These are phyloP conservation scores for Phaedon cochleariae DNA, from an alignment of 2,888 invertebrate genomes.

Conservation along the genomic window DNA sequence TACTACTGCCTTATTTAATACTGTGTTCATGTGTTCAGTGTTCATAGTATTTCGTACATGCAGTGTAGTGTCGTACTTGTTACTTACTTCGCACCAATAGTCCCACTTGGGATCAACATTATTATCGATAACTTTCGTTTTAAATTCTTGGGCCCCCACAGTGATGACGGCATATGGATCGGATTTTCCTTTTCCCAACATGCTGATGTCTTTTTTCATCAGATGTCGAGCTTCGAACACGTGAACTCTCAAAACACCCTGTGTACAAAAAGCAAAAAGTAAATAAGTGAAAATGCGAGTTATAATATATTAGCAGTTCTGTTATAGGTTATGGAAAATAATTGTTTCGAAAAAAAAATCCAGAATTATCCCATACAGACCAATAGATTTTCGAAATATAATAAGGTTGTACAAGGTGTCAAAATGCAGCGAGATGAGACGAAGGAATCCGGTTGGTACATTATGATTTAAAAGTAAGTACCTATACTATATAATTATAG, in stretches of 20 bases:
- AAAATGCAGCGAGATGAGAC: too few species aligned
- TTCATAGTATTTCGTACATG: not conserved
- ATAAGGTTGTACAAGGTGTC: too few species aligned
- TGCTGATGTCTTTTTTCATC: constrained; percentile 93
- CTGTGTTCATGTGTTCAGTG: not conserved
- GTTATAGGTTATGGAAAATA: too few species aligned
- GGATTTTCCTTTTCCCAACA: constrained; percentile 93
- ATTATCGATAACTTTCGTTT: constrained; percentile 93
- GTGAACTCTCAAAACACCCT: constrained; percentile 95
- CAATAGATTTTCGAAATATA: too few species aligned
- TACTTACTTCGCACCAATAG: constrained; percentile 93
- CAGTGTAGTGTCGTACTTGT: not conserved
- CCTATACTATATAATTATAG: too few species aligned
- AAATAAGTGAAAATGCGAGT: too few species aligned
- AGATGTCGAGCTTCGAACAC: constrained; percentile 94
- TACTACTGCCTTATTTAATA: not conserved
- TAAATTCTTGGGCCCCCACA: constrained; percentile 93
- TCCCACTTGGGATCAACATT: constrained; percentile 97
- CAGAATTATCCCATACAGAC: too few species aligned
- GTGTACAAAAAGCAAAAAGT: constrained; percentile 4
- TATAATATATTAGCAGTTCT: too few species aligned
- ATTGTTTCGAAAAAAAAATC: too few species aligned
- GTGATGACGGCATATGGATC: constrained; percentile 94
- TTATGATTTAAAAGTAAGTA: too few species aligned
- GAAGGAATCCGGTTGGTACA: too few species aligned